A percentile compares a stretch with the other conserved stretches of the same genome.
These are phyloP conservation scores for Nesoenas mayeri DNA, from an alignment of 2,113 vertebrate species.

Conservation along the genomic window DNA sequence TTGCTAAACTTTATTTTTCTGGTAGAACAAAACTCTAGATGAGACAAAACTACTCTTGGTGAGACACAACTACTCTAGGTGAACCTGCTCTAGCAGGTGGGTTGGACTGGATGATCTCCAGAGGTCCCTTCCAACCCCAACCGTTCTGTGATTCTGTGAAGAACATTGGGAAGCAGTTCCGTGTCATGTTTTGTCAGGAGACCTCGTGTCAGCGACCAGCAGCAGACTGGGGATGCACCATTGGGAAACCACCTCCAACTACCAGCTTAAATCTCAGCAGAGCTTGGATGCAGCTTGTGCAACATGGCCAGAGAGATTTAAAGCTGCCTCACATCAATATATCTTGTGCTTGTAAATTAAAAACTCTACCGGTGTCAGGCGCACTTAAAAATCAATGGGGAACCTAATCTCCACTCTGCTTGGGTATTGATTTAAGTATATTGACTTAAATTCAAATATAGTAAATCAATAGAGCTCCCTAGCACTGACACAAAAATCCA, in stretches of 20 bases:
- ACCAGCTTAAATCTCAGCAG: background rate
- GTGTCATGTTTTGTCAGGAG: background rate
- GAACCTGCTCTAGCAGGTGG: too few species aligned
- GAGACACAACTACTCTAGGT: too few species aligned
- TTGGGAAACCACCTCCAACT: background rate
- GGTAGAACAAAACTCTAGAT: background rate
- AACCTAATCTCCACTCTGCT: background rate
- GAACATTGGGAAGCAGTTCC: background rate
- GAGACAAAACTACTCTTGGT: too few species aligned
- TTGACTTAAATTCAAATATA: background rate
- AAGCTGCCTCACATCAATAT: background rate
- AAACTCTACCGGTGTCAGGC: background rate
- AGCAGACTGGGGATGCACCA: background rate
- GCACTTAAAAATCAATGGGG: constrained; percentile 18
- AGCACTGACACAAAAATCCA: background rate
- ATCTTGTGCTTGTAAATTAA: constrained; percentile 25
- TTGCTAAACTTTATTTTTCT: background rate
- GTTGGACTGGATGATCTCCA: too few species aligned
- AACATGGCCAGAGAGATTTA: background rate
- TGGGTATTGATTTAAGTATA: constrained; percentile 30
- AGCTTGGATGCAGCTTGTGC: background rate
- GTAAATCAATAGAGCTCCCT: background rate
- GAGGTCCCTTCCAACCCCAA: too few species aligned
- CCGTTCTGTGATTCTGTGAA: too few species aligned
- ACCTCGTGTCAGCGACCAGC: background rate